Conservation (phyloP, 2,888 invertebrate genomes). For the Blera fallax region DNA sequence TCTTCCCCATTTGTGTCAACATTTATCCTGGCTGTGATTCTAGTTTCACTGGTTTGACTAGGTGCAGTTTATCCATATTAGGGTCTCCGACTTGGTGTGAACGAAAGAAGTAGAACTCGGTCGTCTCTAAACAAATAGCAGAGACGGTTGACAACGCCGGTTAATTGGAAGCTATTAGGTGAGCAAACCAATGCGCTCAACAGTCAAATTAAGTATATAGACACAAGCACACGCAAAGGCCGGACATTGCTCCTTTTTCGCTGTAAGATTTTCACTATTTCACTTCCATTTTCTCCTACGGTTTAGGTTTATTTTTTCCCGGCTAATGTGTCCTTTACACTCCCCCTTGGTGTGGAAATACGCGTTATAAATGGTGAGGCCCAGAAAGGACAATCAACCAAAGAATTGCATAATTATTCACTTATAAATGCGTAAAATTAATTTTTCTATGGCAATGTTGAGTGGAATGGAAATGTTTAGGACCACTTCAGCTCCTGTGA, state of each 20-base stretch:
- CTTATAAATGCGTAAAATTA: conserved; percentile 66
- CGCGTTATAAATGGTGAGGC: conserved; percentile 5
- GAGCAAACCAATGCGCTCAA: conserved; percentile 55
- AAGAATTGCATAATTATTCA: conserved; percentile 64
- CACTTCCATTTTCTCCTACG: not conserved
- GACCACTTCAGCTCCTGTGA: conserved; percentile 14
- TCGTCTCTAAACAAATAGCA: conserved; percentile 53
- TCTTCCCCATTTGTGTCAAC: conserved; percentile 48
- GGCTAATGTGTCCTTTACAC: not conserved
- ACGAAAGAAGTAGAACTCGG: conserved; percentile 30
- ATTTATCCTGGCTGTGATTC: conserved; percentile 52
- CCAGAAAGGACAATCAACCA: conserved; percentile 48
- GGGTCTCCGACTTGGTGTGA: not conserved
- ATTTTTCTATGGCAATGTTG: conserved; percentile 31
- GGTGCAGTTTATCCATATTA: conserved; percentile 40
- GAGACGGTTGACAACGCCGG: conserved; percentile 50
- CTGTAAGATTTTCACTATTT: conserved; percentile 29
- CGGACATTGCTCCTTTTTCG: conserved; percentile 51
- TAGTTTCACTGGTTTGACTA: not conserved
- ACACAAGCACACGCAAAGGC: not conserved
- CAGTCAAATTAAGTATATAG: conserved; percentile 41
- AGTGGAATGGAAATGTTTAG: not conserved
- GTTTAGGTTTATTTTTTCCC: not conserved
- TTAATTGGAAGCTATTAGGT: conserved; percentile 67
- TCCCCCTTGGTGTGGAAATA: not conserved